These are phyloP conservation scores for Syrphus vitripennis DNA, from an alignment of 2,888 invertebrate species.

Conservation along the genomic window DNA sequence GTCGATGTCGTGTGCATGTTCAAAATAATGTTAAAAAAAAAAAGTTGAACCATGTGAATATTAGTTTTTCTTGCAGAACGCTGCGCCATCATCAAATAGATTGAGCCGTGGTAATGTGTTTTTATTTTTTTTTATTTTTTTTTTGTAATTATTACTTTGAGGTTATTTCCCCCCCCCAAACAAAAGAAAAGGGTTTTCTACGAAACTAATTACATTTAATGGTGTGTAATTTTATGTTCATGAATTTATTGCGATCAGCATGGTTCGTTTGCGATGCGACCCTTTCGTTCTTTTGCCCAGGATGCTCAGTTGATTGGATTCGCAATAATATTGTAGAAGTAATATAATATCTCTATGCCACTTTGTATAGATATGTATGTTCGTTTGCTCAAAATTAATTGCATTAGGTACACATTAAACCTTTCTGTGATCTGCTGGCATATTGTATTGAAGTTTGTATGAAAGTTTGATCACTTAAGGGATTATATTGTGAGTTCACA, in stretches of 20 bases:
- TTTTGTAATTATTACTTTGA: neutral
- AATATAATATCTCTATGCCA: neutral
- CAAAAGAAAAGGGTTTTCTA: neutral
- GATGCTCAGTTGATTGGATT: slow-evolving; percentile 11
- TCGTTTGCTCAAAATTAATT: slow-evolving; percentile 19
- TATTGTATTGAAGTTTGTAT: neutral
- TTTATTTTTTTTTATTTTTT: neutral
- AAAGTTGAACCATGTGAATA: neutral
- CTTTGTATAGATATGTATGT: neutral
- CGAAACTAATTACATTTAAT: slow-evolving; percentile 23
- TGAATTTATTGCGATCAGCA: slow-evolving; percentile 25
- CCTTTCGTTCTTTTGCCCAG: neutral
- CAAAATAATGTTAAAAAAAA: neutral
- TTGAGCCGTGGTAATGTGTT: neutral
- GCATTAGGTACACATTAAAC: slow-evolving; percentile 23
- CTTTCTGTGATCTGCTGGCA: slow-evolving; percentile 17
- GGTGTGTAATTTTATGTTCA: slow-evolving; percentile 29
- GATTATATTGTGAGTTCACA: slow-evolving; percentile 5
- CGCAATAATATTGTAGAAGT: neutral
- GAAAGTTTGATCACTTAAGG: neutral
- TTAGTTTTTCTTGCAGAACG: neutral
- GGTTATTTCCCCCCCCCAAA: neutral
- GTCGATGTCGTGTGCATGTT: neutral
- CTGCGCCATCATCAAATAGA: neutral
- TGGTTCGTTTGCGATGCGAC: slow-evolving; percentile 11